Base-by-base conservation (phyloP, 2,113 vertebrate genomes). In the Microcebus ravelobensis region DNA sequence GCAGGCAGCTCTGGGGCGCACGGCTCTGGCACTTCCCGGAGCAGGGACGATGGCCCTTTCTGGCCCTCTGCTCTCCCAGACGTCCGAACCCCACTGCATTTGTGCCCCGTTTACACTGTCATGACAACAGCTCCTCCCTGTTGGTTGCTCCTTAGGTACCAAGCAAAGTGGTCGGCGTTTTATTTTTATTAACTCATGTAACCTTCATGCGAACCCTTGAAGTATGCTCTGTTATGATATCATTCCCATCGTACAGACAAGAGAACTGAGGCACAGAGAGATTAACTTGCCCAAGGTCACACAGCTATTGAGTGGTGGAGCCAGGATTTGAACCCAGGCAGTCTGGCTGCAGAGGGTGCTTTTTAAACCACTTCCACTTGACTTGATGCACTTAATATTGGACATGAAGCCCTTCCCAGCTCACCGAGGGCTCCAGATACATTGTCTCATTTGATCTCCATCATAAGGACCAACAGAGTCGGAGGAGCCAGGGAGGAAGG, bases 181-280 rank as follows among this genome's bases (percentile, higher is more conserved):
- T 8, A 13, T 65, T 65, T 67, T 20, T 12, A n/a, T 70, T 59
- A 31, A 50, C 31, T 82, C 20, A 0, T 0, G 52, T 8, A 0
- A 65, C 39, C 68, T 7, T 68, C 59, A 5, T 0, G 2, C 2
- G 3, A 15, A 57, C 34, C 23, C 59, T 68, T 36, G 29, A 63
- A 31, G 20, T 2, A 25, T 52, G 71, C 65, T 52, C 55, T 61
- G 1, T 80, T 57, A 55, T 55, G 6, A 6, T 55, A 3, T 50
- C 29, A 34, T 9, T 65, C 13, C 29, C 31, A 6, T 31, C 15
- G 5, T 27, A 77, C 17, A 61, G n/a, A 87, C 14, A 17, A 52
- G 65, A 65, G 61, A 23, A 63, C 34, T 3, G 23, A 87, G 52
- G 45, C 79, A 39, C 21, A 52, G 45, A 18, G 31, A 59, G 7